phyloP scores from a whole-genome alignment of 2,113 vertebrate genomes.

The Thunnus maccoyii region DNA sequence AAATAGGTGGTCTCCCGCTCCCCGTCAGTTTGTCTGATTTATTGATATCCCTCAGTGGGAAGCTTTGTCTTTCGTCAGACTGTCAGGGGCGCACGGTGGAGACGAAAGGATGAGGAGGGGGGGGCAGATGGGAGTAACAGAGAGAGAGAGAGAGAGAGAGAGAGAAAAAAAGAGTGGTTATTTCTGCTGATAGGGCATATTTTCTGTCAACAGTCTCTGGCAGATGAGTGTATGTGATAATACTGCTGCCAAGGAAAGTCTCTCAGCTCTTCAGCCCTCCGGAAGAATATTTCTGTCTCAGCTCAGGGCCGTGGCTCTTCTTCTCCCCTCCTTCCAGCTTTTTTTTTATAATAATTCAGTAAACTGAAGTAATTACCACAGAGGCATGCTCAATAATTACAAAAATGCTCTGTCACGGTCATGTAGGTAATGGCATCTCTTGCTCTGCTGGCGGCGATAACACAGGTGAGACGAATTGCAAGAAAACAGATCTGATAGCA shows the following conservation, averaged over 20 bases:
- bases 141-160: neutral
- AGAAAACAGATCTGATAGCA: conserved; percentile 82
- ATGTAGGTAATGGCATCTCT: conserved; percentile 80
- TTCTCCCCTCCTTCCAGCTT: conserved; percentile 43
- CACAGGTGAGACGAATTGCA: conserved; percentile 86
- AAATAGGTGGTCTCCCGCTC: conserved; percentile 77
- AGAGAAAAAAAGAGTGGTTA: conserved; percentile 52
- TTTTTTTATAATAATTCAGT: conserved; percentile 65
- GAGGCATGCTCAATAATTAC: conserved; percentile 83
- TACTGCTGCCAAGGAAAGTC: conserved; percentile 77
- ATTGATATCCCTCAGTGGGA: conserved; percentile 79
- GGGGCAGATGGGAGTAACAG: neutral
- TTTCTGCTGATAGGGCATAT: conserved; percentile 85
- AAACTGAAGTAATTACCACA: conserved; percentile 85
- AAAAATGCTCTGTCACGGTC: conserved; percentile 78
- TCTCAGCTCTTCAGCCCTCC: conserved; percentile 77
- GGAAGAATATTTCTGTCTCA: conserved; percentile 72
- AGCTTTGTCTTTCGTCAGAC: conserved; percentile 80
- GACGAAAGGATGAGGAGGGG: conserved; percentile 15
- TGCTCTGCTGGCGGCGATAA: conserved; percentile 78
- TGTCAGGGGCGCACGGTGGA: conserved; percentile 62
- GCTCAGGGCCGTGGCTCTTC: conserved; percentile 49
- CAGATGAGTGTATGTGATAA: conserved; percentile 82
- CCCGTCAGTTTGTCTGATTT: conserved; percentile 76
- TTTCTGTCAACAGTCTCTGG: conserved; percentile 82